Conservation (phyloP, 1,140 invertebrate species). For the Zaprionus tsacasi region DNA sequence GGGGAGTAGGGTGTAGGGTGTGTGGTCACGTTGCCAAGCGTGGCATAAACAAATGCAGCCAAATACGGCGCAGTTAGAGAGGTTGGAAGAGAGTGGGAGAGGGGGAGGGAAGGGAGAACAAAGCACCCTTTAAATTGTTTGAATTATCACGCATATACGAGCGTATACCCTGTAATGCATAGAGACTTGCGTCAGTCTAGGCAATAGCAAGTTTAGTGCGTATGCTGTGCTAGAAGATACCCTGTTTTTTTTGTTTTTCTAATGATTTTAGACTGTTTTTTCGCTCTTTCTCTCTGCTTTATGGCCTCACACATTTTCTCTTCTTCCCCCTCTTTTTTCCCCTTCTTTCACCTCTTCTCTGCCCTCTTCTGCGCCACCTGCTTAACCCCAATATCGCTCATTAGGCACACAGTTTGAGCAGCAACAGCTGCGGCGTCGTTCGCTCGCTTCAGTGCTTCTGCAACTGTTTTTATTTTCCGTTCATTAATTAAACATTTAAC, state of each 20-base stretch:
- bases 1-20: not conserved
- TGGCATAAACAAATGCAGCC: slow-evolving; percentile 35
- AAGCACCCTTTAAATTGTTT: not conserved
- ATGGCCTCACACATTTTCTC: not conserved
- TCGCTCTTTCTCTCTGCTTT: not conserved
- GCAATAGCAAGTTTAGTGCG: too few species aligned
- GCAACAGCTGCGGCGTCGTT: not conserved
- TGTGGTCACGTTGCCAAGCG: slow-evolving; percentile 15
- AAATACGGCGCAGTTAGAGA: not conserved
- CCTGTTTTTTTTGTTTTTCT: not conserved
- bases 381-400: not conserved
- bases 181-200: too few species aligned
- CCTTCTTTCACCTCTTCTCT: not conserved
- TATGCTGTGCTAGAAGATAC: too few species aligned
- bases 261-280: not conserved
- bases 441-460: slow-evolving; percentile 31
- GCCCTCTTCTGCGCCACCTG: not conserved
- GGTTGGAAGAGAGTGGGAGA: not conserved
- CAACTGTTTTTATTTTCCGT: slow-evolving; percentile 37
- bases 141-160: not conserved
- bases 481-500: slow-evolving; percentile 40
- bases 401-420: slow-evolving; percentile 25
- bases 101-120: not conserved
- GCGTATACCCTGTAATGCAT: not conserved
- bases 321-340: not conserved